Conservation (phyloP, 1,140 invertebrate genomes). For the Lucilia sericata region DNA sequence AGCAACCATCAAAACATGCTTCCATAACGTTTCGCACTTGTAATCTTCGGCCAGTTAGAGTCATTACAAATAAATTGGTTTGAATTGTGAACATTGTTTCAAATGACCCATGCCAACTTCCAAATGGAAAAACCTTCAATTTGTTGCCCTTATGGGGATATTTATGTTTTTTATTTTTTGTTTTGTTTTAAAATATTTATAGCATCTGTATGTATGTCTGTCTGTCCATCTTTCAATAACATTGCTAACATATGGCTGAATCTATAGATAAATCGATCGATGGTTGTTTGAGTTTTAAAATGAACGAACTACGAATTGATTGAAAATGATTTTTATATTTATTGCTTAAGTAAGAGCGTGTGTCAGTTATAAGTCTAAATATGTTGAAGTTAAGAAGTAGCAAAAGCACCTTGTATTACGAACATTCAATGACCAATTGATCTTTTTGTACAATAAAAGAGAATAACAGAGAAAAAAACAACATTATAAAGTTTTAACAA, state of each 20-base stretch:
- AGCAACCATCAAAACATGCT: background rate
- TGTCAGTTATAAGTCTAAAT: too few relatives aligned
- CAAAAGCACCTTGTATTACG: background rate
- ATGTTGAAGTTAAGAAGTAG: too few relatives aligned
- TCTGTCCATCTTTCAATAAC: conserved; percentile 8
- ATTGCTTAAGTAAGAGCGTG: too few relatives aligned
- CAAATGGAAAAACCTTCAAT: conserved; percentile 33
- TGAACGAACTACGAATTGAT: background rate
- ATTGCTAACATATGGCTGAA: background rate
- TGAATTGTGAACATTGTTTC: conserved; percentile 14
- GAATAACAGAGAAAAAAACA: too few relatives aligned
- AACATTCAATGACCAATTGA: background rate
- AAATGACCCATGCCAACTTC: conserved; percentile 21
- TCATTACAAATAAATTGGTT: conserved; percentile 38
- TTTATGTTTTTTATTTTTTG: too few relatives aligned
- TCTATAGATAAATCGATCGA: background rate
- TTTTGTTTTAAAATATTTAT: background rate
- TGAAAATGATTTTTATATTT: background rate
- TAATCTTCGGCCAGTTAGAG: background rate
- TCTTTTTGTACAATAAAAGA: background rate
- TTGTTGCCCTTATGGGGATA: conserved; percentile 7
- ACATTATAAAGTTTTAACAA: background rate
- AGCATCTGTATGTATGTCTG: background rate
- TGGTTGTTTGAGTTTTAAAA: background rate
- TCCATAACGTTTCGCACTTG: too few relatives aligned